These are phyloP conservation scores for Apis dorsata DNA, from an alignment of 1,140 invertebrate species.

Conservation along the genomic window DNA sequence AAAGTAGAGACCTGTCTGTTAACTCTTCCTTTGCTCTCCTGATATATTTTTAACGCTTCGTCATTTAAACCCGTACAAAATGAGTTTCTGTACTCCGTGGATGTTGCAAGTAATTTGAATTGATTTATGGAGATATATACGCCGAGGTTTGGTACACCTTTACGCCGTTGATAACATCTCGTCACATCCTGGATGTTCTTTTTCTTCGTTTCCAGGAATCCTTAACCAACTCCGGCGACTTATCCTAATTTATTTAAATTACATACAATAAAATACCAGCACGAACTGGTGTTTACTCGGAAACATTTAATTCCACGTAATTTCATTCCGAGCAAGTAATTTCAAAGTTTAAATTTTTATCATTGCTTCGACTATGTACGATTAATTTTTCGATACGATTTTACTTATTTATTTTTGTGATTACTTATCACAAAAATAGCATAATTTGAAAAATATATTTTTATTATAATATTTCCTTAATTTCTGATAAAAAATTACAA, in stretches of 20 bases:
- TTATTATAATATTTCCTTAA: too few relatives aligned
- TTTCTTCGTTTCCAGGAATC: not conserved
- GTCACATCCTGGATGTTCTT: too few relatives aligned
- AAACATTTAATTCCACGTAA: too few relatives aligned
- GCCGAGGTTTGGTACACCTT: not conserved
- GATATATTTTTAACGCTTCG: conserved; percentile 41
- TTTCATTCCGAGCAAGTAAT: too few relatives aligned
- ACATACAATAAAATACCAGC: not conserved
- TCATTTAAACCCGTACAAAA: conserved; percentile 1
- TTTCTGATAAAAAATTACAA: too few relatives aligned
- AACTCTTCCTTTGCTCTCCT: conserved; percentile 19
- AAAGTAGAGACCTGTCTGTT: conserved; percentile 32
- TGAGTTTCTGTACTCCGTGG: not conserved
- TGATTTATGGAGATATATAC: conserved; percentile 2
- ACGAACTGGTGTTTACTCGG: not conserved
- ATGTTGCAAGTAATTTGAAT: conserved; percentile 11
- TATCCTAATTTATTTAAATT: conserved; percentile 24
- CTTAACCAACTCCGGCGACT: not conserved
- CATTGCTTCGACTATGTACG: too few relatives aligned
- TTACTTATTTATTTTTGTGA: too few relatives aligned
- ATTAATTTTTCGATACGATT: too few relatives aligned
- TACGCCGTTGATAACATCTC: not conserved
- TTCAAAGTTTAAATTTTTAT: too few relatives aligned
- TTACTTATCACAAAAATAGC: too few relatives aligned
- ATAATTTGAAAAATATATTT: too few relatives aligned